Base-by-base conservation (phyloP, 2,888 invertebrate species). In the Acleris sparsana region DNA sequence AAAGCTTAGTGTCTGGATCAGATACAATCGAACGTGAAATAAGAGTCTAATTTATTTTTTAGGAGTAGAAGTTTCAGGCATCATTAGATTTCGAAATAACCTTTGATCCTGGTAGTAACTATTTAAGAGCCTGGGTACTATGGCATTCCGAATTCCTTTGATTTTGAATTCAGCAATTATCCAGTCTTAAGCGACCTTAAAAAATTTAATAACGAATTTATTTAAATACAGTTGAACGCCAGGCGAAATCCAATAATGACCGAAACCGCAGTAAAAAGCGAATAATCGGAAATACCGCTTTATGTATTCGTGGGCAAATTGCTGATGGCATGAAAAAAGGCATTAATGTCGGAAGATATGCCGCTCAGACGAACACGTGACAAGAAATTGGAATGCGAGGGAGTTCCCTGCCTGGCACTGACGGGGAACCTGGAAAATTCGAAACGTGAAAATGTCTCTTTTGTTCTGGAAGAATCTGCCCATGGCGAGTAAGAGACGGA, bases 191-290 rank as follows among this genome's bases (percentile, higher is more conserved):
- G 25, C 25, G 60, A 70, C 75, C 74, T 75, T 69, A 65, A 68
- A 59, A 51, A 65, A 52, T 18, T 58, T 29, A 33, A 61, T 55
- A 65, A 44, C 44, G 25, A 55, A 56, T 61, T 17, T 69, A 72
- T 74, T 65, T 73, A 73, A 75, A 70, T 72, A 73, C 73, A 70
- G 72, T 70, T 72, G 63, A 58, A 60, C 68, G 60, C 39, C 52
- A 55, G 67, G 68, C 71, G 63, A 75, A 80, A 78, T 76, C 75
- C 74, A 78, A 77, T 76, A 79, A 80, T 74, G 74, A 75, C 67
- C 69, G 70, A 72, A 66, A 53, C 64, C 59, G 57, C 62, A 67
- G 72, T 71, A 73, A 68, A 63, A 53, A 71, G 72, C 64, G 72
- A 77, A 77, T 79, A 78, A 79, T 78, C 74, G 74, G 72, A 70